phyloP scores from a whole-genome alignment of 2,113 vertebrate species.

The Empidonax traillii region DNA sequence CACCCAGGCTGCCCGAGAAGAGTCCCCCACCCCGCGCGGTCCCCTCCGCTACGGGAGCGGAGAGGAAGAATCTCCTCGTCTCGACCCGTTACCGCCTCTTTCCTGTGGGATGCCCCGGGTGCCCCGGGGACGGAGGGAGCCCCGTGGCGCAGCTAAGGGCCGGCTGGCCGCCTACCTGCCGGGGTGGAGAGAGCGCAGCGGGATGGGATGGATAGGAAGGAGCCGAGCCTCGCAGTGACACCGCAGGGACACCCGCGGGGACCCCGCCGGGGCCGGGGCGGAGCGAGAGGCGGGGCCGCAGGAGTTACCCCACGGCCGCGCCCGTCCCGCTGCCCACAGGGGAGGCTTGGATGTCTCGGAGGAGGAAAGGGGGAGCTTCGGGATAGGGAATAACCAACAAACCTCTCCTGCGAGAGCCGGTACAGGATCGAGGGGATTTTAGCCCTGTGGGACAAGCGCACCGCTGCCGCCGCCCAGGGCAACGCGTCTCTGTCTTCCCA shows the following conservation, averaged over 20 bases:
- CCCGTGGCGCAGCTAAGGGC: neutral
- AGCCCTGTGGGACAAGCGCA: neutral
- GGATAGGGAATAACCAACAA: too few relatives aligned
- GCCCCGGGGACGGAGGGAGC: neutral
- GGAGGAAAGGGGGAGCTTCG: neutral
- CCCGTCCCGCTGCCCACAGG: neutral
- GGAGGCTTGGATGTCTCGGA: neutral
- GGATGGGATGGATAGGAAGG: neutral
- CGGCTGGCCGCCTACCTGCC: neutral
- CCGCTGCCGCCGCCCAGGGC: fast-evolving
- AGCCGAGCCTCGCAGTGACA: neutral
- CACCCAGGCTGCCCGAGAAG: neutral
- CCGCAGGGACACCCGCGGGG: neutral
- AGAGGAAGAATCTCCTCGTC: fast-evolving
- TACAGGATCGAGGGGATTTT: neutral
- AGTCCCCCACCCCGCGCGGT: neutral
- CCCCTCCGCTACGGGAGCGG: neutral
- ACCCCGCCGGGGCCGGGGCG: neutral
- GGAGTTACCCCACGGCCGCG: neutral
- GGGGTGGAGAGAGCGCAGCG: neutral
- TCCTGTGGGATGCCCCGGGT: neutral
- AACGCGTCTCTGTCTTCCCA: neutral
- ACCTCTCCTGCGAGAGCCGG: fast-evolving
- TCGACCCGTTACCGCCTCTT: neutral
- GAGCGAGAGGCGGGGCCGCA: neutral